Base-by-base conservation (phyloP, 2,113 vertebrate species). In the Passer montanus region DNA sequence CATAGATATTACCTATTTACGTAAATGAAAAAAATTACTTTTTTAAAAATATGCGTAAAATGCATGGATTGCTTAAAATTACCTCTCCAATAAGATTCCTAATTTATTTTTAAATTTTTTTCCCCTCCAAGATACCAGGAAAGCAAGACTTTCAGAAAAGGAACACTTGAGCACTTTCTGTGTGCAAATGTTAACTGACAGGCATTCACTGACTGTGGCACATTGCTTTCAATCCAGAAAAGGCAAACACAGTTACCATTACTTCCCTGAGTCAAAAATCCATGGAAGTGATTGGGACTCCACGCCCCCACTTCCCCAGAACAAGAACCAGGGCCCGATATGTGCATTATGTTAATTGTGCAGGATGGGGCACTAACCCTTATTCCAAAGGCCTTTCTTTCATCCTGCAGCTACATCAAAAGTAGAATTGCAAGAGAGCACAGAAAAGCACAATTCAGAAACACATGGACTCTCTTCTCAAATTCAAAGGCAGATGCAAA, bases 401-500 rank as follows among this genome's bases (percentile, higher is more conserved):
- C 78, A 27, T 41, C 47, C 23, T 72, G 79, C 39, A 67, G 79
- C 33, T 68, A 67, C 53, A 72, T 46, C 60, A 86, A 63, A 94
- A 81, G 60, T 11, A 52, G 72, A 86, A 78, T 6, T 68, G 31
- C 56, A 78, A 63, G 81, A 81, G 2, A 86, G 47, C 44, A 56
- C 16, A 58, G 64, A 81, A 74, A 74, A 11, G 39, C 46, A 62
- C 28, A 78, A 52, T 64, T 73, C 63, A 86, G 75, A 88, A 92
- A 84, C 69, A 79, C 66, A 27, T 12, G 56, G 59, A 41, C 55
- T 77, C 59, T 64, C 78, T 30, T 81, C 74, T 85, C 79, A 93
- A 66, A 89, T 89, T 92, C 56, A 59, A 11, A 74, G 76, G 47
- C 64, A 78, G 72, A 86, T 88, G 79, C 41, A 93, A 87, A 94